Evolutionary conservation across 1,140 invertebrate genomes (phyloP).

Genomic region (Procambarus clarkii): DNA sequence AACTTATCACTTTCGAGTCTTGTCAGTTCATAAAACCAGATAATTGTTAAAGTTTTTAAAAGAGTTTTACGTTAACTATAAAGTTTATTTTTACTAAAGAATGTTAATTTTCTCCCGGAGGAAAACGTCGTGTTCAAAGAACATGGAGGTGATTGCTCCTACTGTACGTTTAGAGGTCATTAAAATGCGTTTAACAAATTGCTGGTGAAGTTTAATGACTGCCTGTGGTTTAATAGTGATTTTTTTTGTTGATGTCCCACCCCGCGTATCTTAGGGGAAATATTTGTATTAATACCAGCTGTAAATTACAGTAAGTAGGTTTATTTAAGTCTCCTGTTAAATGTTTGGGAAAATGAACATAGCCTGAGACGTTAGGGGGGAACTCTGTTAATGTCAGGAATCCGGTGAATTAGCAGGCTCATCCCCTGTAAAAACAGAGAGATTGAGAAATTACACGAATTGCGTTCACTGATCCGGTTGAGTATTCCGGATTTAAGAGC

Average conservation of each 20-base stretch:
- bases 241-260: background rate
- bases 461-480: background rate
- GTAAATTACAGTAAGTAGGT: background rate
- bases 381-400: background rate
- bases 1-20: no score
- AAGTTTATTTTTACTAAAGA: no score
- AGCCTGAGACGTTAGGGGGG: background rate
- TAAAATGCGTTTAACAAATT: conserved; percentile 20
- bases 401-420: background rate
- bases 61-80: no score
- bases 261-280: background rate
- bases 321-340: background rate
- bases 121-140: background rate
- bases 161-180: background rate
- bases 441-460: background rate
- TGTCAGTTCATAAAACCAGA: no score
- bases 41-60: no score
- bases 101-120: background rate
- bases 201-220: background rate
- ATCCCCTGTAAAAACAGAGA: background rate
- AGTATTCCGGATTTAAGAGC: background rate
- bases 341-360: background rate
- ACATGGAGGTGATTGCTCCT: background rate
- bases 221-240: conserved; percentile 21
- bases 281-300: background rate